Evolutionary conservation across 2,797 vertebrate genomes (phyloP), one percentile per base, ranked within the genome.

Genomic region (Manis pentadactyla): DNA sequence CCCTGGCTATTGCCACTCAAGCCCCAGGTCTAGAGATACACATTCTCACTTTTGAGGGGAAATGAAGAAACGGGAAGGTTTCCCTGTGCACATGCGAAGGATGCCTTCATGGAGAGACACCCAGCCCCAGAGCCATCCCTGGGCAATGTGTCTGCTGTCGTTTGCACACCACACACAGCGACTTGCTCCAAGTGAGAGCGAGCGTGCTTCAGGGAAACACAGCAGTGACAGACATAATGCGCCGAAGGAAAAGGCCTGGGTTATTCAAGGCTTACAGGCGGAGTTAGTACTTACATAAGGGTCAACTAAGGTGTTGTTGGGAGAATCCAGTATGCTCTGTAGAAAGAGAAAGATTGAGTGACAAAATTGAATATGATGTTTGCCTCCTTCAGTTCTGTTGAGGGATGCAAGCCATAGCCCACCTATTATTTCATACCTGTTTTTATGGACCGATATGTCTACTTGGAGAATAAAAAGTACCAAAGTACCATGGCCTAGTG

Each of bases 221-320:
- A 2, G 14, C 27, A 13, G 77, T 8, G 27, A 18, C 57, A 37
- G 5, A 34, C 57, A 29, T 39, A 42, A 53, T 1, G 3, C 17
- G 34, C 8, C 0, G 1, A 31, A 4, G 61, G 55, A 12, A 66
- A 53, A 55, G 53, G 66, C 3, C 37, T 15, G 17, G 2, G 0
- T 17, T 49, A 55, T 27, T 15, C 18, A 49, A 59, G 42, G 49
- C 46, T 39, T 25, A 23, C 3, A 73, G 61, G 21, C 10, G 13
- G 37, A 71, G 23, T 74, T 78, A 21, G 7, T 94, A 97, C 96
- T 97, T 95, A 97, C 97, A 27, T 4, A 69, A 8, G 39, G 46
- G 27, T 95, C 31, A 59, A 0, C 27, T n/a, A 68, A 6, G 15
- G 29, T 17, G 7, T n/a, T 59, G n/a, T 18, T 27, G 2, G 6